phyloP scores from a whole-genome alignment of 2,113 vertebrate species.

The Calidris pygmaea region DNA sequence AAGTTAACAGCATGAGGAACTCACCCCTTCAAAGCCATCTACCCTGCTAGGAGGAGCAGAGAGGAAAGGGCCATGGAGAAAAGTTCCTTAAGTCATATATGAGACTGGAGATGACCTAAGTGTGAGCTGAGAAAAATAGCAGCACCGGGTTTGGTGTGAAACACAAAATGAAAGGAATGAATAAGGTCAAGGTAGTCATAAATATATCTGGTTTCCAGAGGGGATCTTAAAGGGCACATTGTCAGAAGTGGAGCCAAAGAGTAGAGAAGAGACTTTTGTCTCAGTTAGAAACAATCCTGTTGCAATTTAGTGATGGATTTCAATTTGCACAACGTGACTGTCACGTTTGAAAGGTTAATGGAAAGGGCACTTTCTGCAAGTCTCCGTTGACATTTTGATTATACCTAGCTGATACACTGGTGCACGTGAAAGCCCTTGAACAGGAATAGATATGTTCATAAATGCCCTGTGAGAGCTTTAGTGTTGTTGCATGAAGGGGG shows the following conservation, averaged over 20 bases:
- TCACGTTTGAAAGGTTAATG: constrained; percentile 38
- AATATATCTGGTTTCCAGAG: not conserved
- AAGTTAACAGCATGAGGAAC: not conserved
- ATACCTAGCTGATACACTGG: not conserved
- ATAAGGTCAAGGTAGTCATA: not conserved
- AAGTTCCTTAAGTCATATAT: not conserved
- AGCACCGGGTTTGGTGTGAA: not conserved
- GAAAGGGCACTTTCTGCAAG: not conserved
- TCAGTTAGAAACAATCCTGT: not conserved
- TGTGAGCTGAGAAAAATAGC: not conserved
- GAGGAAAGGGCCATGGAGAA: not conserved
- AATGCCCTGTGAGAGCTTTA: not conserved
- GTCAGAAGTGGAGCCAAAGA: not conserved
- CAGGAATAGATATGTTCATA: not conserved
- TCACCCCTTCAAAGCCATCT: not conserved
- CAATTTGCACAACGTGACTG: not conserved
- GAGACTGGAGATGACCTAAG: not conserved
- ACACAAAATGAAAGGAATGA: not conserved
- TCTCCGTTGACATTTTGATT: not conserved
- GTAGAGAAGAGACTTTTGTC: not conserved
- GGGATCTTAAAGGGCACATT: not conserved
- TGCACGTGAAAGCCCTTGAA: not conserved
- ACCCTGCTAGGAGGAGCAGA: not conserved
- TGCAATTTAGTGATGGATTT: constrained; percentile 5
- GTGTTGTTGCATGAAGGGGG: not conserved